Conservation (phyloP, 2,888 invertebrate species). For the Stictocephala bisonia region DNA sequence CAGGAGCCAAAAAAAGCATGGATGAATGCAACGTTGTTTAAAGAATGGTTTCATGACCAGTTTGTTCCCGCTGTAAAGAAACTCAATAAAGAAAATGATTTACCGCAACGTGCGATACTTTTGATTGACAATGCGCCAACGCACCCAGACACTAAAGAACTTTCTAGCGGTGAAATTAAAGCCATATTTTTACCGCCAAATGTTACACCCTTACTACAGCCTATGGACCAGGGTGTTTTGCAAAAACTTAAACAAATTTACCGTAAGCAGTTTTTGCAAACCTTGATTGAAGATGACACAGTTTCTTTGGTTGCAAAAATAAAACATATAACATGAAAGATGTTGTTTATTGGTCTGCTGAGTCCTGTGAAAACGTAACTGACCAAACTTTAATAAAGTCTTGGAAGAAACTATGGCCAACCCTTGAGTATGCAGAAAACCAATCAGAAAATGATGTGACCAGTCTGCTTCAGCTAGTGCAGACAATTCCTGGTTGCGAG, state of each 20-base stretch:
- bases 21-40: slow-evolving; percentile 55
- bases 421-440: not conserved
- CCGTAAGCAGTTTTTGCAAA: not conserved
- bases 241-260: not conserved
- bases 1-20: slow-evolving; percentile 54
- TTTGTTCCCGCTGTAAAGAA: not conserved
- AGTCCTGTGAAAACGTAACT: not conserved
- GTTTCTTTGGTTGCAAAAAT: not conserved
- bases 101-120: not conserved
- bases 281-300: not conserved
- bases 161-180: not conserved
- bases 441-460: not conserved
- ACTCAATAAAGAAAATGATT: not conserved
- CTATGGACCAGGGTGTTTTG: slow-evolving; percentile 14
- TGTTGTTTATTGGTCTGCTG: slow-evolving; percentile 2
- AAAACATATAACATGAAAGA: slow-evolving; percentile 7
- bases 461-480: not conserved
- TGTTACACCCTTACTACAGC: not conserved
- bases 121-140: not conserved
- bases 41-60: slow-evolving; percentile 51
- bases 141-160: not conserved
- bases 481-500: slow-evolving; percentile 19
- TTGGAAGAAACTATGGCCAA: slow-evolving; percentile 1
- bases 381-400: not conserved
- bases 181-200: not conserved